These are phyloP conservation scores for Falco concolor DNA, from an alignment of 2,797 vertebrate species.

Conservation along the genomic window DNA sequence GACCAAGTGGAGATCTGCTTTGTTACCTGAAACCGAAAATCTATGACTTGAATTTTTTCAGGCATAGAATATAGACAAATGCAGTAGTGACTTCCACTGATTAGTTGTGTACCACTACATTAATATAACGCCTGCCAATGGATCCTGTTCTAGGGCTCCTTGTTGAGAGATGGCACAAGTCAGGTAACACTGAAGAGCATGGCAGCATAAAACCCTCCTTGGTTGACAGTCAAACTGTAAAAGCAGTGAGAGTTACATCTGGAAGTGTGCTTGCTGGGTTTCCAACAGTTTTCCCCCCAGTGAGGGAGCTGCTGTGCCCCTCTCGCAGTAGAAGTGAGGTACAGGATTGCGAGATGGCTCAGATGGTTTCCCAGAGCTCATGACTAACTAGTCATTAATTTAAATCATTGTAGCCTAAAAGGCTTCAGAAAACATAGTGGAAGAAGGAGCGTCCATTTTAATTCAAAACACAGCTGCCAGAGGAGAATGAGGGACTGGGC, in stretches of 20 bases:
- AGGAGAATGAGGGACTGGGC: background rate
- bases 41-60: background rate
- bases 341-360: background rate
- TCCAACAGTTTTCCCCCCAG: background rate
- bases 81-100: background rate
- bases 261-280: background rate
- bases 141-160: background rate
- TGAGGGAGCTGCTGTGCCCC: background rate
- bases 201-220: background rate
- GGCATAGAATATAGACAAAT: background rate
- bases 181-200: background rate
- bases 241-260: background rate
- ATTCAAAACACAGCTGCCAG: background rate
- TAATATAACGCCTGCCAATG: too few relatives aligned
- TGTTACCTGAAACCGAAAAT: background rate
- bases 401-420: background rate
- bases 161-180: background rate
- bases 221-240: background rate
- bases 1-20: background rate
- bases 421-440: background rate
- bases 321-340: background rate
- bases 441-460: background rate
- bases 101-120: background rate
- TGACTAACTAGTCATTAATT: too few relatives aligned
- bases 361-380: background rate